A percentile compares a stretch with the other conserved stretches of the same genome.
These are phyloP conservation scores for Colaptes auratus DNA, from an alignment of 2,113 vertebrate genomes.

Conservation along the genomic window DNA sequence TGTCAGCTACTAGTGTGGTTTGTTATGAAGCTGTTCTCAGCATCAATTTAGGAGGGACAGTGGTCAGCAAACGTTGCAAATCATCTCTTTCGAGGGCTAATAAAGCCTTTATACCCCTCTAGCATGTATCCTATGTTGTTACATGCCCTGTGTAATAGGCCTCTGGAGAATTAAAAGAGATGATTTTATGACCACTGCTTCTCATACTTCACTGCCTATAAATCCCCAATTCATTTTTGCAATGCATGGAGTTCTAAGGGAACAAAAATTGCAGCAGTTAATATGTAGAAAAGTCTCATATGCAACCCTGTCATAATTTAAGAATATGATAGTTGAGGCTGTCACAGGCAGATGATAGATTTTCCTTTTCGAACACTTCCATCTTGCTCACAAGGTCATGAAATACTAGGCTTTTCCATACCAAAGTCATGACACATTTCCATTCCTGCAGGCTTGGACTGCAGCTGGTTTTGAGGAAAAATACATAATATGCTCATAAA, in stretches of 20 bases:
- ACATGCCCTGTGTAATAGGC: neutral
- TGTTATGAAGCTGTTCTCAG: neutral
- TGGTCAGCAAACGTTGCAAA: neutral
- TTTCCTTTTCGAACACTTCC: neutral
- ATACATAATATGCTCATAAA: neutral
- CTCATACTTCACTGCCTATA: neutral
- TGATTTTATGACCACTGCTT: neutral
- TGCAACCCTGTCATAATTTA: neutral
- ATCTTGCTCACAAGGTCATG: neutral
- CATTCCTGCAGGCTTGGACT: neutral
- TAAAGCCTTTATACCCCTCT: neutral
- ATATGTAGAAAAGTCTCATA: neutral
- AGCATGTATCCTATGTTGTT: neutral
- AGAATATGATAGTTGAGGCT: neutral
- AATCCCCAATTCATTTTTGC: neutral
- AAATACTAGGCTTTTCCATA: neutral
- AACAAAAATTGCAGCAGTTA: neutral
- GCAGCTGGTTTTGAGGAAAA: neutral
- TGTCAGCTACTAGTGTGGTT: fast-evolving
- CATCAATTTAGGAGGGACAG: neutral
- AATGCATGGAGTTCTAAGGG: neutral
- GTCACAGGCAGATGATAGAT: neutral
- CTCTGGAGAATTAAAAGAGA: neutral
- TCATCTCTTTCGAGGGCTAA: neutral
- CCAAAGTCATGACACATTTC: neutral